phyloP scores from a whole-genome alignment of 1,140 invertebrate genomes.

The Aphis gossypii region DNA sequence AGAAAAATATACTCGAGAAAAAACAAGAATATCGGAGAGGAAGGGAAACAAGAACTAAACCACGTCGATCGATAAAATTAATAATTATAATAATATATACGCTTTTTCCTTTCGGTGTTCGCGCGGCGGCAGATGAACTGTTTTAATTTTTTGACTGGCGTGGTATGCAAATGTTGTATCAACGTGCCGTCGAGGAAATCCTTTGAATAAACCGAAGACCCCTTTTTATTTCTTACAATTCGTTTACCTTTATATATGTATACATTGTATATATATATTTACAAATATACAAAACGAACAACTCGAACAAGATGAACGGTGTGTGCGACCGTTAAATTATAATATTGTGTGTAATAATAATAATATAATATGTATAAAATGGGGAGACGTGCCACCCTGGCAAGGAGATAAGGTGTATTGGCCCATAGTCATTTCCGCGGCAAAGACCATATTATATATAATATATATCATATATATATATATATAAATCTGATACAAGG shows the following conservation, averaged over 20 bases:
- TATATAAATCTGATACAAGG: neutral
- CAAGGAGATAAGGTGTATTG: slow-evolving; percentile 42
- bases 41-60: neutral
- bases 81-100: slow-evolving; percentile 16
- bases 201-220: slow-evolving; percentile 33
- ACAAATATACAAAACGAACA: neutral
- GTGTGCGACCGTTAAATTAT: slow-evolving; percentile 10
- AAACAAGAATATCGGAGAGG: neutral
- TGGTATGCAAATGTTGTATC: slow-evolving; percentile 50
- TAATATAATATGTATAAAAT: neutral
- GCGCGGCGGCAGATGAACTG: neutral
- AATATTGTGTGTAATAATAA: slow-evolving; percentile 9
- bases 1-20: neutral
- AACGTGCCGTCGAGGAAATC: slow-evolving; percentile 7
- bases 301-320: neutral
- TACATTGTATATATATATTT: neutral
- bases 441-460: slow-evolving; percentile 23
- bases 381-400: neutral
- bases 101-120: neutral
- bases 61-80: slow-evolving; percentile 46
- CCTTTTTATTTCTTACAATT: slow-evolving; percentile 4
- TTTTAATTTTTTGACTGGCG: slow-evolving; percentile 25
- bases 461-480: neutral
- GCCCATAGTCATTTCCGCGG: slow-evolving; percentile 8
- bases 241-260: neutral